These are phyloP conservation scores for Macrotis lagotis DNA, from an alignment of 2,113 vertebrate genomes.

Conservation along the genomic window DNA sequence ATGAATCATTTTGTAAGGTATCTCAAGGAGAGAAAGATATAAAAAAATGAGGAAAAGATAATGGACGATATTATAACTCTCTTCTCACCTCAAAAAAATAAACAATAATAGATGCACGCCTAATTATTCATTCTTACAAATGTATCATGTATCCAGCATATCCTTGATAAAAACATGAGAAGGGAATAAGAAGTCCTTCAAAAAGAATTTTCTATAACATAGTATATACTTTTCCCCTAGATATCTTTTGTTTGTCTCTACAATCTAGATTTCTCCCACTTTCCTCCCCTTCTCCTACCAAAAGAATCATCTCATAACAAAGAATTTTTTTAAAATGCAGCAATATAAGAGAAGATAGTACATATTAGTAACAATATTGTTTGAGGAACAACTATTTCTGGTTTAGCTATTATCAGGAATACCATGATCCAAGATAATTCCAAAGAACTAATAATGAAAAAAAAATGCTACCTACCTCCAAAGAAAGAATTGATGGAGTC, in stretches of 20 bases:
- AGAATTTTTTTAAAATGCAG: neutral
- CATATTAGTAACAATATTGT: neutral
- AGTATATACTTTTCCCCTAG: neutral
- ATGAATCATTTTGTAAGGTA: neutral
- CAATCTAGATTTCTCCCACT: neutral
- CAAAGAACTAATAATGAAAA: neutral
- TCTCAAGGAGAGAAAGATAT: neutral
- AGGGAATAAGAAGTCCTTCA: neutral
- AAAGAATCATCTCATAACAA: neutral
- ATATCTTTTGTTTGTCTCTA: neutral
- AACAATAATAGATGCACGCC: neutral
- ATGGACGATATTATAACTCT: neutral
- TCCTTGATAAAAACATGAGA: neutral
- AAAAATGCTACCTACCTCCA: neutral
- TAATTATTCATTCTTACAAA: neutral
- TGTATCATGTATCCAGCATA: neutral
- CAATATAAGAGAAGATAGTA: neutral
- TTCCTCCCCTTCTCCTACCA: neutral
- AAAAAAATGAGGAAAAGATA: neutral
- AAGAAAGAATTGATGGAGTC: neutral
- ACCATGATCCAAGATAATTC: neutral
- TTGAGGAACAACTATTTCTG: neutral
- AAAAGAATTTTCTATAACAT: neutral
- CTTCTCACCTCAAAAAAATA: neutral
- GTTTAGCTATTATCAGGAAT: neutral